These are phyloP conservation scores for Villa cingulata DNA, from an alignment of 2,888 invertebrate species.

Conservation along the genomic window DNA sequence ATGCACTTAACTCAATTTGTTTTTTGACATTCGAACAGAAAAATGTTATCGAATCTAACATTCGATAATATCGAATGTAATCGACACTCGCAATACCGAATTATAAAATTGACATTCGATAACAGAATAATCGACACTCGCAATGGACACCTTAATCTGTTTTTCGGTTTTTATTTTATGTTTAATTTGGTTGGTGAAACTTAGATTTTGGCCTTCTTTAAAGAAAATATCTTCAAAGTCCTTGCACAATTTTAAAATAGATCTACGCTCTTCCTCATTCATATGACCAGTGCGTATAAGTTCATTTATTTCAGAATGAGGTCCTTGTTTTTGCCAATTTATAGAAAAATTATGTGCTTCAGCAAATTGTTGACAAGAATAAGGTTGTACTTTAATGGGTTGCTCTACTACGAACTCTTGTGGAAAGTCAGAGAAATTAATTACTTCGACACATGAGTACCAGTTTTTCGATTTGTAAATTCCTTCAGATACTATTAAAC, in stretches of 20 bases:
- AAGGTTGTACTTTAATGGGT: slow-evolving; percentile 7
- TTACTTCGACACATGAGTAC: slow-evolving; percentile 9
- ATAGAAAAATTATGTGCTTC: background rate
- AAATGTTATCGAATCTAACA: too few relatives aligned
- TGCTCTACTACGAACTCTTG: slow-evolving; percentile 8
- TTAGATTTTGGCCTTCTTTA: background rate
- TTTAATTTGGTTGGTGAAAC: background rate
- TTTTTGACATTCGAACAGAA: too few relatives aligned
- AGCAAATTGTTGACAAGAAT: background rate
- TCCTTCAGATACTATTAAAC: slow-evolving; percentile 9
- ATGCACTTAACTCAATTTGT: too few relatives aligned
- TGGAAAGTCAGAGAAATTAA: slow-evolving; percentile 3
- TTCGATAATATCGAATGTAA: too few relatives aligned
- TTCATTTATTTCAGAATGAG: background rate
- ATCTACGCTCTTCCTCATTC: background rate
- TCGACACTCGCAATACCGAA: too few relatives aligned
- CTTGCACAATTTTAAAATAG: background rate
- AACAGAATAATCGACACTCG: too few relatives aligned
- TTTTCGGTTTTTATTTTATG: background rate
- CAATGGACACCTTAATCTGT: too few relatives aligned
- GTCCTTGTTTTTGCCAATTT: background rate
- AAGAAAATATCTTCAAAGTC: background rate
- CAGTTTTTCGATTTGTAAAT: slow-evolving; percentile 6
- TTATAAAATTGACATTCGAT: too few relatives aligned
- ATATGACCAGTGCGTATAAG: background rate